These are phyloP conservation scores for Cynopterus sphinx DNA, from an alignment of 2,797 vertebrate species.

Conservation along the genomic window DNA sequence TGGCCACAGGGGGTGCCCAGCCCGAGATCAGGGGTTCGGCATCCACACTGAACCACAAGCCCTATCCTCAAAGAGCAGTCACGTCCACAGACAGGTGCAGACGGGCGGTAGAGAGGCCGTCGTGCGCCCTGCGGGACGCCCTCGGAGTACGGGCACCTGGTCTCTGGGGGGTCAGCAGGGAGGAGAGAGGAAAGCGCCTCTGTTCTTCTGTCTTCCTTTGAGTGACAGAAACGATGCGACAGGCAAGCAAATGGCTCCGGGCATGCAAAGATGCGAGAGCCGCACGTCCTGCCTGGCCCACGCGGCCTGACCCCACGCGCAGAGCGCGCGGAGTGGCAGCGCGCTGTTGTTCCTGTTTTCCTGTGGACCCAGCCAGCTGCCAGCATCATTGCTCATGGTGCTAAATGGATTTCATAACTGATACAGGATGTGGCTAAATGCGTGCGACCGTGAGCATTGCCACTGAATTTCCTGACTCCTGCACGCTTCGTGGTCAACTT, in stretches of 20 bases:
- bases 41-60: not conserved
- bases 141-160: not conserved
- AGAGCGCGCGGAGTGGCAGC: not conserved
- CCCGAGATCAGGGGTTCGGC: not conserved
- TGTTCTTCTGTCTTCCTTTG: not conserved
- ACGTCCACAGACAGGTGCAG: not conserved
- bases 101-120: not conserved
- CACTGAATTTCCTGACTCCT: constrained; percentile 72
- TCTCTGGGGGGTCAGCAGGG: not conserved
- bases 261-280: constrained; percentile 24
- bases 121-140: accelerated
- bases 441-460: constrained; percentile 63
- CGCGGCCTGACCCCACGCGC: constrained; percentile 42
- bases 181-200: not conserved
- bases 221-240: not conserved
- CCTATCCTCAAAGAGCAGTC: not conserved
- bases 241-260: not conserved
- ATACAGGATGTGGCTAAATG: constrained; percentile 68
- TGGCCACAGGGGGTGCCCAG: not conserved
- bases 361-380: constrained; percentile 50
- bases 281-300: constrained; percentile 18
- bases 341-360: constrained; percentile 61
- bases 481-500: constrained; percentile 63
- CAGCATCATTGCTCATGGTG: constrained; percentile 56
- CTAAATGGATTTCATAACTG: constrained; percentile 72